phyloP scores from a whole-genome alignment of 1,140 invertebrate genomes.

The Drosophila novamexicana region DNA sequence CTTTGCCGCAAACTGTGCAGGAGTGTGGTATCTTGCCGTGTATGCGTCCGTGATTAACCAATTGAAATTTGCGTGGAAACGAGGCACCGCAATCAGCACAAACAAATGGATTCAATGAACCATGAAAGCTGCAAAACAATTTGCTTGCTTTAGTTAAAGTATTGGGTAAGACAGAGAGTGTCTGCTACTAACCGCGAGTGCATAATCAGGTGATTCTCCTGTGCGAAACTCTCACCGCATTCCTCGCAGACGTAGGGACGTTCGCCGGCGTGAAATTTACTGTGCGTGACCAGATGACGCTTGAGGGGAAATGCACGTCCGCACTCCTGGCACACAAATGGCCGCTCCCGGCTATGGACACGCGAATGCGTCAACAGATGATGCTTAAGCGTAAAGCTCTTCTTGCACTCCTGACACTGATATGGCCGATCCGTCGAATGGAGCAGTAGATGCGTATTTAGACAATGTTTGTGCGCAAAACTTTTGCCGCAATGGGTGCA shows the following conservation, averaged over 20 bases:
- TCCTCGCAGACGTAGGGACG: slow-evolving; percentile 93
- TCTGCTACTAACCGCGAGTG: slow-evolving; percentile 86
- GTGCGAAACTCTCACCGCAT: slow-evolving; percentile 94
- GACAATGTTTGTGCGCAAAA: slow-evolving; percentile 93
- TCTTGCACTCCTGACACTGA: slow-evolving; percentile 93
- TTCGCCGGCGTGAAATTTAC: slow-evolving; percentile 94
- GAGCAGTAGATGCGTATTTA: slow-evolving; percentile 91
- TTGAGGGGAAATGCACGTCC: slow-evolving; percentile 92
- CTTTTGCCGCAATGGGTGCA: slow-evolving; percentile 94
- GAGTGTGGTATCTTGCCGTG: slow-evolving; percentile 92
- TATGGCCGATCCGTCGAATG: slow-evolving; percentile 93
- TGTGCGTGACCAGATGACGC: slow-evolving; percentile 92
- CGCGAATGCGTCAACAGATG: slow-evolving; percentile 91
- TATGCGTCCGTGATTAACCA: slow-evolving; percentile 92
- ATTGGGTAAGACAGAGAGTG: neutral
- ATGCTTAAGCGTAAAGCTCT: slow-evolving; percentile 93
- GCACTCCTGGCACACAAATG: slow-evolving; percentile 92
- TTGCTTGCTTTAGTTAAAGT: neutral
- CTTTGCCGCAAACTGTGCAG: slow-evolving; percentile 92
- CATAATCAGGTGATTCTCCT: slow-evolving; percentile 92
- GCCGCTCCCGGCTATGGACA: slow-evolving; percentile 90
- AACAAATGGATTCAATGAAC: slow-evolving; percentile 91
- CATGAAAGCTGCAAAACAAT: slow-evolving; percentile 87
- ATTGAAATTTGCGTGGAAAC: slow-evolving; percentile 92
- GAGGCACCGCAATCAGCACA: slow-evolving; percentile 93